Evolutionary conservation across 2,797 vertebrate genomes (phyloP).

Genomic region (Margarornis squamiger): DNA sequence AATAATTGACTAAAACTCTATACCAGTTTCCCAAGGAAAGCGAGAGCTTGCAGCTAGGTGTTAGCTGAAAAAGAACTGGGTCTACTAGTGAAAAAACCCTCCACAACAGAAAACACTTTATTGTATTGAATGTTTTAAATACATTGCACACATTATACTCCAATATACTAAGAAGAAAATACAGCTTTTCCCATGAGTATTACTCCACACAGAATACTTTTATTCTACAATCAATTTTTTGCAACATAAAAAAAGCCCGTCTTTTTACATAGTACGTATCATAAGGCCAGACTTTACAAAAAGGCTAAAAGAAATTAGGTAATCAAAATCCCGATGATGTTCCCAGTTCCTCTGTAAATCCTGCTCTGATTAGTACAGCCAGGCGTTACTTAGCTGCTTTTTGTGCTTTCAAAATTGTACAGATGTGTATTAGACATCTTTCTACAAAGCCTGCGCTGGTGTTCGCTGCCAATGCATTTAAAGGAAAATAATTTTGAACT

Average conservation of each 20-base stretch:
- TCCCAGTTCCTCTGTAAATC: not conserved
- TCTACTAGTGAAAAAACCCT: not conserved
- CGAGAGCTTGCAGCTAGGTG: not conserved
- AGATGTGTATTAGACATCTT: not conserved
- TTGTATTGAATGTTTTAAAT: slow-evolving; percentile 1
- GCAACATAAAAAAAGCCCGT: not conserved
- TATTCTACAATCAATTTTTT: not conserved
- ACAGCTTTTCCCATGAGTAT: not conserved
- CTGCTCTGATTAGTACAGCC: not conserved
- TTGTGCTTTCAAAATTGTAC: not conserved
- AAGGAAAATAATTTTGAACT: slow-evolving; percentile 62
- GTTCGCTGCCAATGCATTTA: slow-evolving; percentile 8
- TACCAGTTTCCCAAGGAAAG: not conserved
- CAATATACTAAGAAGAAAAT: not conserved
- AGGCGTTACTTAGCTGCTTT: not conserved
- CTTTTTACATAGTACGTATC: not conserved
- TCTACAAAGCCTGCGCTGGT: not conserved
- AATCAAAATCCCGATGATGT: not conserved
- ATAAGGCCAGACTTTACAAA: not conserved
- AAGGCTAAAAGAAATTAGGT: not conserved
- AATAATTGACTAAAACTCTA: not conserved
- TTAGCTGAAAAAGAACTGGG: not conserved
- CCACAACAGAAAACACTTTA: not conserved
- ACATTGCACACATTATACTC: not conserved
- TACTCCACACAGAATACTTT: not conserved